Evolutionary conservation across 2,113 vertebrate genomes (phyloP), one percentile per base, ranked within the genome.

Genomic region (Platichthys flesus): DNA sequence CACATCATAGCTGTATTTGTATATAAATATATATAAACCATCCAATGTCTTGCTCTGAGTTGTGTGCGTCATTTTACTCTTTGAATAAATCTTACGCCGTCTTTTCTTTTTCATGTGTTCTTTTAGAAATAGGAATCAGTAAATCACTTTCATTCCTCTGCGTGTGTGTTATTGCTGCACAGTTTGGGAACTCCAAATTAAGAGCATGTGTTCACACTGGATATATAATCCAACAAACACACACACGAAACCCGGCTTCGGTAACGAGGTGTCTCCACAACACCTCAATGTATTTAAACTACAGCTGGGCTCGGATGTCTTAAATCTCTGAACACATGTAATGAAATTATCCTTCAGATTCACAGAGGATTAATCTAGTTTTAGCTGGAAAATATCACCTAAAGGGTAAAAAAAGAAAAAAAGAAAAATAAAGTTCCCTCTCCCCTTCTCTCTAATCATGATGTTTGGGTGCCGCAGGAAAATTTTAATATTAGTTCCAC

Each of bases 321-420:
- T 61, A 75, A 80, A 74, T 45, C 75, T 84, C 78, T 73, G 62
- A 83, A 81, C 52, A 58, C 58, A 63, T 71, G 62, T 76, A 71
- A 67, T 65, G 45, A 74, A 82, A 83, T 83, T 74, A 76, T 68
- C 61, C 56, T 3, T 79, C 63, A 67, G 45, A 82, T 55, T 47
- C 47, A 66, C 62, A 51, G 58, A 81, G 37, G 61, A 75, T 74
- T 58, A 70, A 72, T 77, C 42, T 40, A 52, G 83, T 79, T 85
- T 65, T 60, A 62, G 51, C 2, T 69, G 68, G 28, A 79, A 31
- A 31, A 60, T 69, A 54, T 71, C 66, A 76, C 26, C 75, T 59
- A 42, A 74, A 79, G 71, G 71, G 54, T 60, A 26, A 37, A 28
- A 0, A 64, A n/a, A 21, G 61, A 31, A 18, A 21, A 65, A 31